A percentile compares a stretch with the other conserved stretches of the same genome.
phyloP scores from a whole-genome alignment of 2,888 invertebrate genomes.

The Lathronympha strigana region DNA sequence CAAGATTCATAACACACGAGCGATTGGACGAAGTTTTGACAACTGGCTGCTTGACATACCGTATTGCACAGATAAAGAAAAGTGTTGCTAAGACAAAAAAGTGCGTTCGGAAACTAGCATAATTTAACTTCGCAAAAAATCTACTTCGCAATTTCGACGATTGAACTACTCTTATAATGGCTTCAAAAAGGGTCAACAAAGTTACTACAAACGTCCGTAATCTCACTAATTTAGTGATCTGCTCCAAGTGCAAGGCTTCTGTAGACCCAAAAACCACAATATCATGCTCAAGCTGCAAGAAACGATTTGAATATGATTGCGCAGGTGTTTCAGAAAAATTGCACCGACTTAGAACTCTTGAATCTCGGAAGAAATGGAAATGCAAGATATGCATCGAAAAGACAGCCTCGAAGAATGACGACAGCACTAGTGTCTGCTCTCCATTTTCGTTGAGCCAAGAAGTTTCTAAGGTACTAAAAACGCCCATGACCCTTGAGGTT shows the following conservation, averaged over 20 bases:
- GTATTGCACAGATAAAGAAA: no score
- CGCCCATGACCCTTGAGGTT: no score
- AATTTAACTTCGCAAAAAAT: no score
- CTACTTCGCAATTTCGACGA: no score
- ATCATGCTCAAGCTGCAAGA: not conserved
- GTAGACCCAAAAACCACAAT: not conserved
- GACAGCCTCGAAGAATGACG: not conserved
- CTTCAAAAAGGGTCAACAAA: not conserved
- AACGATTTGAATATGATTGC: constrained; percentile 10
- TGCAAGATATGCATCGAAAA: constrained; percentile 5
- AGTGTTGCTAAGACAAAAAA: no score
- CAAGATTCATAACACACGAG: no score
- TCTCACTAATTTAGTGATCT: not conserved
- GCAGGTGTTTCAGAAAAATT: constrained; percentile 7
- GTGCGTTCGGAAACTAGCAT: no score
- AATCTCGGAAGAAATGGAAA: constrained; percentile 18
- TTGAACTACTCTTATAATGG: not conserved
- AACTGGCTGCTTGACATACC: no score
- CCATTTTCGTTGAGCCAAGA: not conserved
- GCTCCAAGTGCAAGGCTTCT: constrained; percentile 1
- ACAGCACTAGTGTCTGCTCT: no score
- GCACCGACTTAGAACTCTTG: not conserved
- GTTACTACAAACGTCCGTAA: not conserved
- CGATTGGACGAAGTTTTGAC: no score
- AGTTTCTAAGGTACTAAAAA: no score